phyloP scores from a whole-genome alignment of 2,797 vertebrate genomes.

The Enteromius radiatus region DNA sequence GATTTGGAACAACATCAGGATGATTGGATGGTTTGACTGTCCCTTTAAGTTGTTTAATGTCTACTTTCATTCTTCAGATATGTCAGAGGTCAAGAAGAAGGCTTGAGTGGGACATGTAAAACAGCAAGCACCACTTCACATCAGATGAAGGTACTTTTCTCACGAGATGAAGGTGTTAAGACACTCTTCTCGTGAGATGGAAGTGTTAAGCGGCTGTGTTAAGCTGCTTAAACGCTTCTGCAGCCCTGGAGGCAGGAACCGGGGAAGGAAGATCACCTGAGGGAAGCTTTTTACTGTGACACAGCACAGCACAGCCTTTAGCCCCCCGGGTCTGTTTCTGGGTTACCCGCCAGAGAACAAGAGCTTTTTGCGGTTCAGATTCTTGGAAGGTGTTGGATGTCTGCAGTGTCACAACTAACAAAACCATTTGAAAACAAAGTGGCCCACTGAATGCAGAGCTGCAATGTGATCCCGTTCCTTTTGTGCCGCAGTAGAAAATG shows the following conservation, averaged over 20 bases:
- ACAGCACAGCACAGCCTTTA: slow-evolving; percentile 41
- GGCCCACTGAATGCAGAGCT: slow-evolving; percentile 79
- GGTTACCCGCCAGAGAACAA: slow-evolving; percentile 67
- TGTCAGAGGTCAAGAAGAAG: slow-evolving; percentile 47
- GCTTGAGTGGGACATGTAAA: slow-evolving; percentile 59
- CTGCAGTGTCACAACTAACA: slow-evolving; percentile 88
- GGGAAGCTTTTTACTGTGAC: slow-evolving; percentile 54
- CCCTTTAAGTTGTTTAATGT: background rate
- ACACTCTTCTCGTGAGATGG: background rate
- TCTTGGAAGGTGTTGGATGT: slow-evolving; percentile 85
- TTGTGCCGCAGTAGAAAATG: slow-evolving; percentile 79
- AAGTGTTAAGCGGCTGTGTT: slow-evolving; percentile 63
- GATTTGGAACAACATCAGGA: background rate
- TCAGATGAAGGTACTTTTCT: background rate
- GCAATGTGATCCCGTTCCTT: slow-evolving; percentile 76
- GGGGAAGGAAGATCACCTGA: slow-evolving; percentile 54
- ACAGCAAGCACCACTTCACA: slow-evolving; percentile 55
- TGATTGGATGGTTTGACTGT: background rate
- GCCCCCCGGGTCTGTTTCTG: slow-evolving; percentile 62
- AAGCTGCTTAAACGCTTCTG: slow-evolving; percentile 71
- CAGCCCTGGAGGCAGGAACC: slow-evolving; percentile 59
- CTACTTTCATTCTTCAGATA: background rate
- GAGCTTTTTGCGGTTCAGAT: slow-evolving; percentile 75
- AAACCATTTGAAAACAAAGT: slow-evolving; percentile 90
- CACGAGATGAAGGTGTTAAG: background rate